phyloP scores from a whole-genome alignment of 2,888 invertebrate genomes.

The Caenorhabditis angaria region DNA sequence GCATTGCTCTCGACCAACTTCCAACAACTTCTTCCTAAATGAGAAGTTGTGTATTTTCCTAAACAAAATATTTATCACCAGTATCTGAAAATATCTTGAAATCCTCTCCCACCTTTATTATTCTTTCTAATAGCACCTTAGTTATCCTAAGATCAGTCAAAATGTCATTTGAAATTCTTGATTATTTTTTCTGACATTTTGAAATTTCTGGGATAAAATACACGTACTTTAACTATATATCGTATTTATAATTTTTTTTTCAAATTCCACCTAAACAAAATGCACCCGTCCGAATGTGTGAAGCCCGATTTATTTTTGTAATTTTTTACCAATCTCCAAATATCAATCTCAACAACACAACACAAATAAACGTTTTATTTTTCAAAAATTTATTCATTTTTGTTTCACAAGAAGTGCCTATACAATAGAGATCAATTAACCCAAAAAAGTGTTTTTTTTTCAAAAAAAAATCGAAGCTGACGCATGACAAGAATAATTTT shows the following conservation, averaged over 20 bases:
- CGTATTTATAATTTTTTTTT: background rate
- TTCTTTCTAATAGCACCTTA: background rate
- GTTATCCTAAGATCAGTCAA: background rate
- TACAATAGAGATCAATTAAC: background rate
- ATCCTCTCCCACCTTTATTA: background rate
- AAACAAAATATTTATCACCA: background rate
- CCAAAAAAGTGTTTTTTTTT: too few relatives aligned
- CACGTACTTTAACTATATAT: background rate
- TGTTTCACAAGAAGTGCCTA: background rate
- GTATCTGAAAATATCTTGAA: background rate
- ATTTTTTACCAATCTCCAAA: too few relatives aligned
- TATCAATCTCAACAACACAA: too few relatives aligned
- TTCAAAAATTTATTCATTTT: background rate
- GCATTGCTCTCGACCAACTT: constrained; percentile 29
- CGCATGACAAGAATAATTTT: background rate
- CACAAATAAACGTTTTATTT: background rate
- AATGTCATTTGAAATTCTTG: background rate
- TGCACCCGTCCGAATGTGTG: constrained; percentile 7
- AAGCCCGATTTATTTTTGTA: background rate
- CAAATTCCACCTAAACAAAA: background rate
- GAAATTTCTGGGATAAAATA: background rate
- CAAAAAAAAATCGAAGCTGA: background rate
- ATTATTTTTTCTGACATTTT: background rate
- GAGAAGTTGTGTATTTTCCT: background rate
- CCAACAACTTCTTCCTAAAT: background rate